phyloP scores from a whole-genome alignment of 2,888 invertebrate genomes.

The Limnephilus marmoratus region DNA sequence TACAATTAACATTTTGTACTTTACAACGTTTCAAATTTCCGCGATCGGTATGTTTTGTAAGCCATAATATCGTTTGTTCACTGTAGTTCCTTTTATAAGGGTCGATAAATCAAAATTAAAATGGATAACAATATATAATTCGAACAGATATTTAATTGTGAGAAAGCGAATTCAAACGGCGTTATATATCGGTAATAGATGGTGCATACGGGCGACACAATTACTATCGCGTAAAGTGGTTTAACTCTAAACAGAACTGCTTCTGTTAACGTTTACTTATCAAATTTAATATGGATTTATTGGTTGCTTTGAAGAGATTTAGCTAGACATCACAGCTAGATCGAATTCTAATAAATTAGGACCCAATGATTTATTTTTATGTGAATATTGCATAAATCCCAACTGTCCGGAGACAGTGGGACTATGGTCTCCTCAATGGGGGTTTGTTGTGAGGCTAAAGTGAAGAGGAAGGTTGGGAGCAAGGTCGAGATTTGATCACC shows the following conservation, averaged over 20 bases:
- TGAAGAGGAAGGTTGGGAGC: no score
- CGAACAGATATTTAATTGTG: not conserved
- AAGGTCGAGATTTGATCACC: no score
- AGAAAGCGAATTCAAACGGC: conserved; percentile 13
- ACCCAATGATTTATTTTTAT: no score
- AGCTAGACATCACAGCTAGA: not conserved
- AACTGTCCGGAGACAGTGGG: no score
- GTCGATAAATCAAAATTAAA: not conserved
- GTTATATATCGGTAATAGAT: not conserved
- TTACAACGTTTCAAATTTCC: no score
- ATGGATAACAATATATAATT: not conserved
- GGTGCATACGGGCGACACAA: conserved; percentile 14
- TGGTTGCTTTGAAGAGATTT: not conserved
- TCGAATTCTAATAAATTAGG: not conserved
- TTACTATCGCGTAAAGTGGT: not conserved
- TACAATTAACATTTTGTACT: no score
- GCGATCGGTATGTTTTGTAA: no score
- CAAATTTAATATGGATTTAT: not conserved
- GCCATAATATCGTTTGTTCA: no score
- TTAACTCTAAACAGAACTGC: not conserved
- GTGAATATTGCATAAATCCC: no score
- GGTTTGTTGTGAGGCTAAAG: no score
- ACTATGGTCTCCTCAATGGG: no score
- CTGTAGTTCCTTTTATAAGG: not conserved
- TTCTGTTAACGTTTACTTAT: not conserved